Evolutionary conservation across 2,113 vertebrate genomes (phyloP), one percentile per base, ranked within the genome.

Genomic region (Oenanthe melanoleuca): DNA sequence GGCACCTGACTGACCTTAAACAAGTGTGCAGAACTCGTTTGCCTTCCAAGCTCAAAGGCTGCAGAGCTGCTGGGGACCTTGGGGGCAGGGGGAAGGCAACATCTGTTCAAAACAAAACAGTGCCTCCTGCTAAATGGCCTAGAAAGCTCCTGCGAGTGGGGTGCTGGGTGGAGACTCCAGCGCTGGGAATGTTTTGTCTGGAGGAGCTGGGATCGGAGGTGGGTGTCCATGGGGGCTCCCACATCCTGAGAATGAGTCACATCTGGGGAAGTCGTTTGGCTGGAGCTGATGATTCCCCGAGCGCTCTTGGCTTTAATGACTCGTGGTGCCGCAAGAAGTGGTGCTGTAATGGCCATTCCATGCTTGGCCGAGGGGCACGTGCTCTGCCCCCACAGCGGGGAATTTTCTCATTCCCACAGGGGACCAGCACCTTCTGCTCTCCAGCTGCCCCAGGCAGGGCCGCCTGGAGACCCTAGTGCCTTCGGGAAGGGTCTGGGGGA

Each of bases 251-350:
- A 98, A 98, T 96, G 97, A 95, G 81, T 80, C 96, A 98, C 99
- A 99, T 99, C 98, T 99, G 99, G 98, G 98, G 98, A 99, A 99
- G 98, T 98, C 97, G 65, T 99, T 99, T 98, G 96, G 91, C 92
- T 97, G 91, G 93, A 91, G 95, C 92, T 98, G 98, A 98, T 97
- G 98, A 97, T 95, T 98, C 98, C 98, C 98, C 89, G 71, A 96
- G 97, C 89, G 38, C 98, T 97, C 97, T 97, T 98, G 98, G 97
- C 97, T 98, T 98, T 98, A 99, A 99, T 99, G 99, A 99, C 97
- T 99, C 98, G 98, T 99, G 98, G 97, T 99, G 97, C 98, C 98
- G 98, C 98, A 97, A 97, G 97, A 98, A 98, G 98, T 98, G 98
- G 97, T 96, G 95, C 96, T 98, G 97, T 99, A 99, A 90, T 92